Percentiles rank a stretch among this genome's conserved stretches.
These are phyloP conservation scores for Cistogaster globosa DNA, from an alignment of 2,888 invertebrate species.

Conservation along the genomic window DNA sequence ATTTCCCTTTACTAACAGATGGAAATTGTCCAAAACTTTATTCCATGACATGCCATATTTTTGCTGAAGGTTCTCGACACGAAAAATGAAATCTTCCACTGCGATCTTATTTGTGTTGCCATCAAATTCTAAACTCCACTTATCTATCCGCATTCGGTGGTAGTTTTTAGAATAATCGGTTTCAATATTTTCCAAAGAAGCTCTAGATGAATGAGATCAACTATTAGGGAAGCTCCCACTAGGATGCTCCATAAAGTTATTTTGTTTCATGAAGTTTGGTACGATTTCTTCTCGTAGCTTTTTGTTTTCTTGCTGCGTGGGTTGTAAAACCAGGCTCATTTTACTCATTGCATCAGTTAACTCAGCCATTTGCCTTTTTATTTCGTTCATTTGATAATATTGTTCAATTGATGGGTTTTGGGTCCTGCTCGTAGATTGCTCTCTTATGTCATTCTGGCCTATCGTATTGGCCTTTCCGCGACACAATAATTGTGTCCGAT, in stretches of 20 bases:
- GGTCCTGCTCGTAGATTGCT: too few relatives aligned
- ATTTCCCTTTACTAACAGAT: constrained; percentile 5
- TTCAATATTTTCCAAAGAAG: background rate
- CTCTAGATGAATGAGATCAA: background rate
- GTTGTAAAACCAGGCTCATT: background rate
- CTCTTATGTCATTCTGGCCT: too few relatives aligned
- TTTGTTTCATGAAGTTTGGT: too few relatives aligned
- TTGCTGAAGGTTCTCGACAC: constrained; percentile 16
- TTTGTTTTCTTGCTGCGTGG: constrained; percentile 1
- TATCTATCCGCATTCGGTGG: background rate
- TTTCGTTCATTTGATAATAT: background rate
- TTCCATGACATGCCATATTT: constrained; percentile 13
- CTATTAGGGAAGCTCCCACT: background rate
- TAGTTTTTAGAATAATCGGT: background rate
- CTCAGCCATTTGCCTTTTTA: background rate
- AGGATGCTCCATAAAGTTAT: too few relatives aligned
- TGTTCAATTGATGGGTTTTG: background rate
- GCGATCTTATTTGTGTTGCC: background rate
- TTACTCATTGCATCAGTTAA: background rate
- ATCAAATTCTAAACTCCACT: constrained; percentile 12
- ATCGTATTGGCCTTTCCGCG: too few relatives aligned
- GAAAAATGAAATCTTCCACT: constrained; percentile 3
- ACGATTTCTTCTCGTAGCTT: background rate
- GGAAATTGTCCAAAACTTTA: constrained; percentile 31
- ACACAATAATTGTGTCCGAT: background rate